Conservation (phyloP, 2,888 invertebrate species). For the Adelphocoris suturalis region DNA sequence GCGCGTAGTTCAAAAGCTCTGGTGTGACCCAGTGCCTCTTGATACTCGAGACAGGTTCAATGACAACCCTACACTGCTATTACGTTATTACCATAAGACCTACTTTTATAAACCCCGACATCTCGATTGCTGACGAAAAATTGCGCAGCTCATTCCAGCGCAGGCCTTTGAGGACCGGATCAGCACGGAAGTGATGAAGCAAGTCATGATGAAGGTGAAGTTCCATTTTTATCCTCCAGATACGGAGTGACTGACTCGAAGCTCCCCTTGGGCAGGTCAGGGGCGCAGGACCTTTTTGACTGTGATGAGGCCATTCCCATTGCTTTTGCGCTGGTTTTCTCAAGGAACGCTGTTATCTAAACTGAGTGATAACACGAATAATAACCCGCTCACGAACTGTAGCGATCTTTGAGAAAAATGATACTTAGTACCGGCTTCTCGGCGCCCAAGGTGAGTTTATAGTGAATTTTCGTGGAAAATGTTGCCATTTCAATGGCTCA, state of each 20-base stretch:
- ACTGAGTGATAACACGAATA: not conserved
- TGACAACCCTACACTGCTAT: not conserved
- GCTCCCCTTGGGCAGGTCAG: conserved; percentile 35
- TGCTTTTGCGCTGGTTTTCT: conserved; percentile 44
- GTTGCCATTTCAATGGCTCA: too few relatives aligned
- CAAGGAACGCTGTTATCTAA: conserved; percentile 15
- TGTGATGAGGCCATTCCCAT: conserved; percentile 40
- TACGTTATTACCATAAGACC: not conserved
- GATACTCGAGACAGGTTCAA: not conserved
- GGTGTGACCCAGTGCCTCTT: too few relatives aligned
- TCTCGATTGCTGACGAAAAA: not conserved
- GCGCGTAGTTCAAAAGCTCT: too few relatives aligned
- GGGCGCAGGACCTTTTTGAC: not conserved
- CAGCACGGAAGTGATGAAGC: conserved; percentile 38
- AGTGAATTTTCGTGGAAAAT: too few relatives aligned
- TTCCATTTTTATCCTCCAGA: conserved; percentile 54
- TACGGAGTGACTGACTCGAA: conserved; percentile 5
- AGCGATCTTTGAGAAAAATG: not conserved
- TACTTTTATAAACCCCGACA: not conserved
- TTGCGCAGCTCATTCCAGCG: conserved; percentile 4
- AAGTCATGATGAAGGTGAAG: conserved; percentile 53
- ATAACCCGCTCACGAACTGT: not conserved
- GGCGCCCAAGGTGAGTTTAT: too few relatives aligned
- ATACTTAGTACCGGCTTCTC: too few relatives aligned
- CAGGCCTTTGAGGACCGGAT: not conserved